Percentiles rank a stretch among this genome's conserved stretches.
Conservation (phyloP, 2,888 invertebrate genomes). For the Drosophila buzzatii region DNA sequence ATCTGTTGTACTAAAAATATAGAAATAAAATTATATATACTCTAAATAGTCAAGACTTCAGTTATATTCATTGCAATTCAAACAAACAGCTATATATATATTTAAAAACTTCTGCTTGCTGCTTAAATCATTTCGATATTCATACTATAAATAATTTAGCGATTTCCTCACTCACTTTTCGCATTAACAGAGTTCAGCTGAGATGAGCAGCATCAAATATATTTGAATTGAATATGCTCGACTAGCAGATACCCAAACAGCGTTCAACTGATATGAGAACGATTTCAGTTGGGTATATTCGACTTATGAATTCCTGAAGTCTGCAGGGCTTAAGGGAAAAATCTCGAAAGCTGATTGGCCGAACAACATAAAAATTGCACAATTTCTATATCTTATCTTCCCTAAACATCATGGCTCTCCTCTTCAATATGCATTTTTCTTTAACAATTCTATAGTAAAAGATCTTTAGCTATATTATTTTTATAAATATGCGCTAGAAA, state of each 20-base stretch:
- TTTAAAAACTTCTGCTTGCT: neutral
- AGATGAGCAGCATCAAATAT: neutral
- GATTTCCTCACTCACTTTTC: slow-evolving; percentile 11
- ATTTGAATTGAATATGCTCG: neutral
- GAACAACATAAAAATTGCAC: no score
- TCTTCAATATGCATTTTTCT: no score
- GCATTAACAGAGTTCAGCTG: neutral
- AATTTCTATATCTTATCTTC: no score
- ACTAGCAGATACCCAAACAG: neutral
- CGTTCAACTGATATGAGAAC: neutral
- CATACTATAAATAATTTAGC: slow-evolving; percentile 12
- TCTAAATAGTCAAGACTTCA: no score
- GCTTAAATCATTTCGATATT: neutral
- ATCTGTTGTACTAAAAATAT: neutral
- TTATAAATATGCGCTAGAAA: neutral
- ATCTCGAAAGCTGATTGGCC: neutral
- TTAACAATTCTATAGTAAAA: neutral
- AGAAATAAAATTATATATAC: no score
- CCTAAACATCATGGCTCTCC: no score
- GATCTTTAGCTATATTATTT: neutral
- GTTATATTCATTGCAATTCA: no score
- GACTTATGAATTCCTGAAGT: neutral
- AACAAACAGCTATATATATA: no score
- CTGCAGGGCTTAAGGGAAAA: no score
- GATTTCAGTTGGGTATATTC: no score